Base-by-base conservation (phyloP, 2,113 vertebrate genomes). In the Gavialis gangeticus region DNA sequence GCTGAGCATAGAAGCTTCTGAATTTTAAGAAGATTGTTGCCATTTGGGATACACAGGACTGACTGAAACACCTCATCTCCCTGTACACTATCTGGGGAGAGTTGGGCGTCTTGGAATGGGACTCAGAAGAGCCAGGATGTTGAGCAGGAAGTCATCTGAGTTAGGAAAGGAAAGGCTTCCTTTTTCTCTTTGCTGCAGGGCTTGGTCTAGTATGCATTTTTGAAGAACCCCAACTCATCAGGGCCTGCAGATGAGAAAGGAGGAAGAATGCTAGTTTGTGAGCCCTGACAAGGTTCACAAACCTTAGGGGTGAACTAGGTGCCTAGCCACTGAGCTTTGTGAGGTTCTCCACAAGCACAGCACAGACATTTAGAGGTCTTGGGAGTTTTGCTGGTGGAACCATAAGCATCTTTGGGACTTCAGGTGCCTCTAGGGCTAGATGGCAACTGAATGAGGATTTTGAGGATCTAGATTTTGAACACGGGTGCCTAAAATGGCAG, bases 121-220 rank as follows among this genome's bases (percentile, higher is more conserved):
- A 93, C 34, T 3, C 17, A 79, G 15, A 69, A 56, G 19, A 76
- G 16, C 67, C 18, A 25, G 30, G 18, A 71, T 71, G 67, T 37
- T 58, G 24, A 55, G 11, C 0, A 0, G 56, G 28, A 24, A 84
- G 22, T 28, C 6, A 10, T 4, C 15, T 9, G 15, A 7, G 3
- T 14, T 73, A 78, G 56, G 46, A 7, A 46, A 46, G 46, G 46
- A 84, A 75, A 62, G 21, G 57, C 1, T 46, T 14, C 27, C 2
- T 34, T 18, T 18, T 57, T 37, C 59, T 81, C 56, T 4, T 10
- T 59, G 89, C 90, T 81, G 3, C 2, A 0, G 13, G 69, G 46
- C 4, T 46, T 89, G 46, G 9, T 58, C 27, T n/a, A 18, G 25
- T 59, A 79, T 60, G 24, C 2, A 2, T 13, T 13, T 34, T 83